A percentile compares a stretch with the other conserved stretches of the same genome.
These are phyloP conservation scores for Herpetotheres cachinnans DNA, from an alignment of 2,113 vertebrate genomes.

Conservation along the genomic window DNA sequence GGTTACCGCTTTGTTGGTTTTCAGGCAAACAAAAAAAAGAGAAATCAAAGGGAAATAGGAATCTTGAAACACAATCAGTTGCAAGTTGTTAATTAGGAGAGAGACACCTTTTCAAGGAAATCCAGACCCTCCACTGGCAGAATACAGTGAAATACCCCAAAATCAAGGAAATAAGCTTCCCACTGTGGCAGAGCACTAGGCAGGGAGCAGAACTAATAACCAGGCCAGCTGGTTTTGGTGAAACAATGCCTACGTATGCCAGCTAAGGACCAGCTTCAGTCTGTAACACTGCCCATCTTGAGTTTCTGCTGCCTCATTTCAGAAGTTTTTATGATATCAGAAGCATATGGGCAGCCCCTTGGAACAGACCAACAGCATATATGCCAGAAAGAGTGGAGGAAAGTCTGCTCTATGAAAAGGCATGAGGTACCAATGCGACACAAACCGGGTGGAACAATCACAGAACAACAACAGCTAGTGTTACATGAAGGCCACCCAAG, in stretches of 20 bases:
- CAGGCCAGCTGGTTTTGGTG: not conserved
- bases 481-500: not conserved
- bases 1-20: not conserved
- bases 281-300: not conserved
- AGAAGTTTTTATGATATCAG: not conserved
- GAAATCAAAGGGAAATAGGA: not conserved
- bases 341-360: not conserved
- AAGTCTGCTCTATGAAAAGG: not conserved
- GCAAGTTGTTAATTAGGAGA: not conserved
- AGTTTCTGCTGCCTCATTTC: not conserved
- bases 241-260: not conserved
- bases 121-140: not conserved
- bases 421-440: not conserved
- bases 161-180: not conserved
- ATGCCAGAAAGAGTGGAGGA: not conserved
- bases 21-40: not conserved
- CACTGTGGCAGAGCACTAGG: not conserved
- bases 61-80: not conserved
- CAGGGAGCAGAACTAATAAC: not conserved
- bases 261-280: not conserved
- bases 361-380: not conserved
- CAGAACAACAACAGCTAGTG: not conserved
- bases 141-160: not conserved
- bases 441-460: not conserved
- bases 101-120: not conserved